These are phyloP conservation scores for Blennius ocellaris DNA, from an alignment of 2,113 vertebrate genomes.

Conservation along the genomic window DNA sequence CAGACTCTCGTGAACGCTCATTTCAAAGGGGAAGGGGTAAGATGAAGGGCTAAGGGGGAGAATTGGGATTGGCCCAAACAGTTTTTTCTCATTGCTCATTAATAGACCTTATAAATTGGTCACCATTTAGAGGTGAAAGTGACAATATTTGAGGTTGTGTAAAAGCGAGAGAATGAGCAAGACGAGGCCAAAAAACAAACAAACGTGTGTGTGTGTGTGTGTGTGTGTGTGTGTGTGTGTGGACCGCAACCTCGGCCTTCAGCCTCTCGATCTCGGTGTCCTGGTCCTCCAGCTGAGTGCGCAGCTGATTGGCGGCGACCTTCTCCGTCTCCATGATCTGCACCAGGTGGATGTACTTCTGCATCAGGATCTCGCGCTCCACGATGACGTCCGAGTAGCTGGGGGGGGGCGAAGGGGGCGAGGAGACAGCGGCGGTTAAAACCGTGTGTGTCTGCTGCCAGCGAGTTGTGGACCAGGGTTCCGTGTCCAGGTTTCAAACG, in stretches of 20 bases:
- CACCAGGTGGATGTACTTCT: constrained; percentile 97
- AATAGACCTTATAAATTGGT: constrained; percentile 39
- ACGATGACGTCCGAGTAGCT: constrained; percentile 95
- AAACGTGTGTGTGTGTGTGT: neutral
- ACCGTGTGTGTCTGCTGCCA: too few species aligned
- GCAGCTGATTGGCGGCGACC: constrained; percentile 94
- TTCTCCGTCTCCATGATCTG: constrained; percentile 98
- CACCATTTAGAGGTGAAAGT: constrained; percentile 29
- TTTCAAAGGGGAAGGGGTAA: too few species aligned
- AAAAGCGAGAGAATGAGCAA: constrained; percentile 6
- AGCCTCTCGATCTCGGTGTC: constrained; percentile 96
- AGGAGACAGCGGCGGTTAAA: too few species aligned
- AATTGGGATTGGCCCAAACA: too few species aligned
- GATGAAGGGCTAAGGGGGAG: too few species aligned
- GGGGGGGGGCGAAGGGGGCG: neutral
- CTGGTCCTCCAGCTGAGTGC: constrained; percentile 97
- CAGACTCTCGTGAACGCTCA: too few species aligned
- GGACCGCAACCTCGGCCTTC: constrained; percentile 89
- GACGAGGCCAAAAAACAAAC: neutral
- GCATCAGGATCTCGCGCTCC: constrained; percentile 96
- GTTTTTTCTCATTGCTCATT: too few species aligned
- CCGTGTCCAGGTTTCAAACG: too few species aligned
- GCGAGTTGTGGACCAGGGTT: too few species aligned
- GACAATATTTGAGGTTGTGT: constrained; percentile 5
- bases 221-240: constrained; percentile 36